A percentile compares a stretch with the other conserved stretches of the same genome.
Conservation (phyloP, 2,797 vertebrate genomes). For the Sarcoramphus papa region DNA sequence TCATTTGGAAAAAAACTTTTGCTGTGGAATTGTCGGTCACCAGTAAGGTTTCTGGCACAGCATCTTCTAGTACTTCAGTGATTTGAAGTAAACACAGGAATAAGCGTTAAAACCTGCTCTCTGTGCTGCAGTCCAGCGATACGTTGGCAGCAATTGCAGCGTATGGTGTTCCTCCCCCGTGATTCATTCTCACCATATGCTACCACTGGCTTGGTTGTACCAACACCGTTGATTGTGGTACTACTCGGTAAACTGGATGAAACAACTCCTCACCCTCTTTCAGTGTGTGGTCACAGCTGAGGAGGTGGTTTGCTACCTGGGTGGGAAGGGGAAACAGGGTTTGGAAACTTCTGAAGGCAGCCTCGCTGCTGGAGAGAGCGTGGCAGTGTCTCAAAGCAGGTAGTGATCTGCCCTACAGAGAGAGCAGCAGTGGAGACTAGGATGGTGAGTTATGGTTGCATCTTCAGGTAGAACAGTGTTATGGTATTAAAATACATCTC, state of each 20-base stretch:
- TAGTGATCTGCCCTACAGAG: neutral
- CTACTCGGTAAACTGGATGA: neutral
- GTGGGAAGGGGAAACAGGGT: neutral
- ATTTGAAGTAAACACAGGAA: neutral
- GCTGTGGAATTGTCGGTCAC: neutral
- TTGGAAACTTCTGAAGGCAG: neutral
- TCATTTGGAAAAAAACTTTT: neutral
- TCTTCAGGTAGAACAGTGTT: neutral
- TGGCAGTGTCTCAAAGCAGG: neutral
- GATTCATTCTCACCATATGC: neutral
- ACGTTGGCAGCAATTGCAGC: neutral
- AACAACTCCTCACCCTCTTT: neutral
- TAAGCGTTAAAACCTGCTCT: neutral
- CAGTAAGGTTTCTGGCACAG: neutral
- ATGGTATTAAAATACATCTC: neutral
- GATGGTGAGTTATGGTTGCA: neutral
- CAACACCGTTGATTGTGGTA: neutral
- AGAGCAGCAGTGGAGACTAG: neutral
- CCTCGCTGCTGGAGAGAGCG: neutral
- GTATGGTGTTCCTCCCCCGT: fast-evolving
- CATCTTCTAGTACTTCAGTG: neutral
- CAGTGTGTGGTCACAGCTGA: neutral
- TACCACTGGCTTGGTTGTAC: neutral
- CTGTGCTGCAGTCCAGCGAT: neutral
- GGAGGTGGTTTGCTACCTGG: neutral